Percentiles rank a stretch among this genome's conserved stretches.
Evolutionary conservation across 2,797 vertebrate species (phyloP).

Genomic region (Danio aesculapii): DNA sequence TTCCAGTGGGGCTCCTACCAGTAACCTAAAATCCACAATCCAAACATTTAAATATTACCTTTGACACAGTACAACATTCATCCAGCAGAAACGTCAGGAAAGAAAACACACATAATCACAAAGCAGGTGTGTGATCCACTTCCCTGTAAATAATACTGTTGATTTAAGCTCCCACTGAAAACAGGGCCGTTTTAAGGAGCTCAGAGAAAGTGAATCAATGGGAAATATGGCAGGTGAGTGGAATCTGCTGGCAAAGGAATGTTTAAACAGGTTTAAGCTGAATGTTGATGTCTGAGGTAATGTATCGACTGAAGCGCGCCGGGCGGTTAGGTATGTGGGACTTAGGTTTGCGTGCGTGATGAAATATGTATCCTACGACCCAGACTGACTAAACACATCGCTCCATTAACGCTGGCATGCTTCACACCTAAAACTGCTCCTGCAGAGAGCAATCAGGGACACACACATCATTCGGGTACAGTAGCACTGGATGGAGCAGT

Average conservation of each 20-base stretch:
- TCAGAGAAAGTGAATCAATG: constrained; percentile 35
- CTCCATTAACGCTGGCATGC: constrained; percentile 40
- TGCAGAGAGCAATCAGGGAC: constrained; percentile 34
- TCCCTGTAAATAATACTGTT: constrained; percentile 34
- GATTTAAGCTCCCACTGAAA: constrained; percentile 41
- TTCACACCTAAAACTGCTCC: constrained; percentile 36
- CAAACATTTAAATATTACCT: constrained; percentile 16
- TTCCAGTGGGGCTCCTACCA: constrained; percentile 95
- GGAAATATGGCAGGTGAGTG: constrained; percentile 42
- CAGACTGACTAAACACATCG: constrained; percentile 49
- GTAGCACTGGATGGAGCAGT: constrained; percentile 19
- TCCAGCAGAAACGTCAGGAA: neutral
- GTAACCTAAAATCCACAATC: constrained; percentile 81
- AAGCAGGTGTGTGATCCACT: constrained; percentile 31
- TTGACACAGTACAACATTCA: constrained; percentile 19
- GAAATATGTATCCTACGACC: constrained; percentile 41
- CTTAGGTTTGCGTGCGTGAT: constrained; percentile 32
- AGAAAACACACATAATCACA: neutral
- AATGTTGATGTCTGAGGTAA: constrained; percentile 40
- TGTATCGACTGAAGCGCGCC: constrained; percentile 32
- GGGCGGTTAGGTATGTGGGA: constrained; percentile 43
- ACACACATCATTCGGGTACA: constrained; percentile 38
- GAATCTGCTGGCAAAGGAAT: constrained; percentile 25
- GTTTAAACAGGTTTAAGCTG: constrained; percentile 51
- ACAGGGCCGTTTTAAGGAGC: neutral